Percentiles rank a stretch among this genome's conserved stretches.
phyloP scores from a whole-genome alignment of 2,888 invertebrate genomes.

The Pimpla rufipes region DNA sequence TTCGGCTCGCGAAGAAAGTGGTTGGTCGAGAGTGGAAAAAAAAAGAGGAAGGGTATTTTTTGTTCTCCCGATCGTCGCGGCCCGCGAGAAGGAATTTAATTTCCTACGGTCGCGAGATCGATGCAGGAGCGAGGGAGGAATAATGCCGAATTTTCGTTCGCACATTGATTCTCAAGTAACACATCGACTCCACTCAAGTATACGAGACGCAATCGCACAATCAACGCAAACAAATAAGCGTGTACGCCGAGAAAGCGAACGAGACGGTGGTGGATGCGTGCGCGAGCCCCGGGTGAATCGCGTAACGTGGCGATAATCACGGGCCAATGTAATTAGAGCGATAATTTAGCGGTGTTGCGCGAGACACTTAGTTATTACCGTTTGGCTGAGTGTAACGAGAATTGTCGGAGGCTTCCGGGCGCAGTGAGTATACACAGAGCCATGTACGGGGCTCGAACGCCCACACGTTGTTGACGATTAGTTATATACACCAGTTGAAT shows the following conservation, averaged over 20 bases:
- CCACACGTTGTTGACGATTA: constrained; percentile 21
- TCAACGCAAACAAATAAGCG: constrained; percentile 51
- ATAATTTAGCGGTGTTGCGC: not conserved
- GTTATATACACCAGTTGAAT: constrained; percentile 30
- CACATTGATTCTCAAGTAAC: not conserved
- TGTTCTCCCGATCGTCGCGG: not conserved
- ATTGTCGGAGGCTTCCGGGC: constrained; percentile 27
- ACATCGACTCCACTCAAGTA: constrained; percentile 26
- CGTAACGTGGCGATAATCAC: constrained; percentile 54
- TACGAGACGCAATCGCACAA: constrained; percentile 60
- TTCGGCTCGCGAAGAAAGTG: not conserved
- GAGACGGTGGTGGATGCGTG: constrained; percentile 4
- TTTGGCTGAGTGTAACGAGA: constrained; percentile 44
- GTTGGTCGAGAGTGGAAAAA: not conserved
- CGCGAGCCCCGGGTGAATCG: constrained; percentile 13
- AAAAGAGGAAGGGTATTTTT: not conserved
- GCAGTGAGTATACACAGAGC: not conserved
- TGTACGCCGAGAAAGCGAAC: not conserved
- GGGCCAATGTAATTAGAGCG: constrained; percentile 41
- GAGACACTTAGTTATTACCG: constrained; percentile 42
- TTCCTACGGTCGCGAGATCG: not conserved
- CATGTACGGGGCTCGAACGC: constrained; percentile 22
- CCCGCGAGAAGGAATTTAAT: not conserved
- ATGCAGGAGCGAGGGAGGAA: not conserved
- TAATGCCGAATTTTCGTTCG: not conserved